Percentiles rank a stretch among this genome's conserved stretches.
These are phyloP conservation scores for Perodicticus potto DNA, from an alignment of 2,797 vertebrate species.

Conservation along the genomic window DNA sequence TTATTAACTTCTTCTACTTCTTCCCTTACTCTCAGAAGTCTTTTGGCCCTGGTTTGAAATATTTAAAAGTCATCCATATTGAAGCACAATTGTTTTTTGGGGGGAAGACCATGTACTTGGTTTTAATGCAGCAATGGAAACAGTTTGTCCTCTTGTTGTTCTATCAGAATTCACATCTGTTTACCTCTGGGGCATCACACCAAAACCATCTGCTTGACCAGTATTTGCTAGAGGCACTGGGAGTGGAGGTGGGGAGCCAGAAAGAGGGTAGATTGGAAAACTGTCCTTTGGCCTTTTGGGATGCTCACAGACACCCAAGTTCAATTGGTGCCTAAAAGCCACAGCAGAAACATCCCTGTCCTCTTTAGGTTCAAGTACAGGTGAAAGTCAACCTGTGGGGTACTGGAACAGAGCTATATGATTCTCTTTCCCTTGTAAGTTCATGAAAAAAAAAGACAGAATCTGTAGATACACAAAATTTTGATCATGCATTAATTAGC, in stretches of 20 bases:
- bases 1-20: neutral
- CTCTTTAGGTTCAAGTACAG: neutral
- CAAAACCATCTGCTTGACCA: conserved; percentile 75
- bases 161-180: conserved; percentile 76
- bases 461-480: neutral
- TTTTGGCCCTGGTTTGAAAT: conserved; percentile 24
- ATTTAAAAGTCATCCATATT: neutral
- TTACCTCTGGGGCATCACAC: conserved; percentile 71
- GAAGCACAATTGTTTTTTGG: conserved; percentile 28
- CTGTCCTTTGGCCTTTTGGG: neutral
- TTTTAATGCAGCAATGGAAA: neutral
- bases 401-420: neutral
- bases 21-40: neutral
- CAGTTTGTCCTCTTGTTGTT: conserved; percentile 49
- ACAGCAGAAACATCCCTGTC: neutral
- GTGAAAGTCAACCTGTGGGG: neutral
- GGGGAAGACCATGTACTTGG: neutral
- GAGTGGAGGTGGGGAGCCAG: conserved; percentile 9
- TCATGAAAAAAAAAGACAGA: conserved; percentile 48
- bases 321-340: neutral
- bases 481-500: neutral
- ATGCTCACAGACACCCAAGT: neutral
- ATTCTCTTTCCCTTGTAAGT: conserved; percentile 46
- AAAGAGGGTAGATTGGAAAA: conserved; percentile 4
- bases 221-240: neutral